Percentiles rank a stretch among this genome's conserved stretches.
Evolutionary conservation across 2,888 invertebrate species (phyloP).

Genomic region (Prostheceraeus crozeri): DNA sequence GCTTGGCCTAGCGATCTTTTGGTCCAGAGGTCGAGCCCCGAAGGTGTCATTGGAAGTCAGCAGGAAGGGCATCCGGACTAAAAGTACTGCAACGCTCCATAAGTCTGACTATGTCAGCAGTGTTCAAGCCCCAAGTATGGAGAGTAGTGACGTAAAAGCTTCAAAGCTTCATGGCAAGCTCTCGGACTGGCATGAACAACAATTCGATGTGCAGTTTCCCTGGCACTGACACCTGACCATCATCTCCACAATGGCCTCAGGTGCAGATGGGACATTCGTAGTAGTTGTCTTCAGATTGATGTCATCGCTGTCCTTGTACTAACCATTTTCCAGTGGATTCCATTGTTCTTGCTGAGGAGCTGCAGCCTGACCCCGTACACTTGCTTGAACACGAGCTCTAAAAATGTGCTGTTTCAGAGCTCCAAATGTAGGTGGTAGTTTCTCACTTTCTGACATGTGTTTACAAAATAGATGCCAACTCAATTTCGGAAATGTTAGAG

Average conservation of each 20-base stretch:
- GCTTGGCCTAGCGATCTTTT: no score
- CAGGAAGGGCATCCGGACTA: no score
- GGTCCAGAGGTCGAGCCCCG: no score
- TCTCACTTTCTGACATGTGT: conserved; percentile 21
- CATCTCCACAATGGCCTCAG: conserved; percentile 33
- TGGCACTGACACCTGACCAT: conserved; percentile 33
- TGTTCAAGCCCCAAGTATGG: no score
- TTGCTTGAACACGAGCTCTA: conserved; percentile 31
- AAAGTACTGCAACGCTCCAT: no score
- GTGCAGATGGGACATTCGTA: conserved; percentile 28
- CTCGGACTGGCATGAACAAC: conserved; percentile 34
- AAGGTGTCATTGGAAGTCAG: no score
- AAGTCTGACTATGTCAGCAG: no score
- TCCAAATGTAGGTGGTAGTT: conserved; percentile 33
- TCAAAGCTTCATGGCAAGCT: no score
- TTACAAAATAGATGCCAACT: conserved; percentile 37
- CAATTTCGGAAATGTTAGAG: conserved; percentile 30
- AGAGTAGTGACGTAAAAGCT: no score
- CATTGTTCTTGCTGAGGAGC: conserved; percentile 22
- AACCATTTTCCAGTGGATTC: conserved; percentile 31
- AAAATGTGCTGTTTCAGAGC: conserved; percentile 28
- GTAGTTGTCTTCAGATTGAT: conserved; percentile 30
- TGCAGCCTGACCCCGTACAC: neutral
- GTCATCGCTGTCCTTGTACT: conserved; percentile 28
- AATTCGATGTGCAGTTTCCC: conserved; percentile 10